Evolutionary conservation across 2,113 vertebrate species (phyloP).

Genomic region (Argyrosomus japonicus): DNA sequence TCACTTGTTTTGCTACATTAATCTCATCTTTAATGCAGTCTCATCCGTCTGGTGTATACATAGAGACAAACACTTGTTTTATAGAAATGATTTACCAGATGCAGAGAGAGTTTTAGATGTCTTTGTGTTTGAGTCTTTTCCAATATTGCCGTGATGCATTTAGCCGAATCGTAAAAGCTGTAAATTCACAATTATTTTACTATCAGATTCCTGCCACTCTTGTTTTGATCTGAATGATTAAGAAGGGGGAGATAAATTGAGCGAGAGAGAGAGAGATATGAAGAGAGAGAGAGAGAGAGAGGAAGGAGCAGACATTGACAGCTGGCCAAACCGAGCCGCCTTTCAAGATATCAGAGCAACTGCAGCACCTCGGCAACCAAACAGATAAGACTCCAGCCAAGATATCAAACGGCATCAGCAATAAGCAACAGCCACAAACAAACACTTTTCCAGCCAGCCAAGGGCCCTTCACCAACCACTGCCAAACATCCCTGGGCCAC

Average conservation of each 20-base stretch:
- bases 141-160: not conserved
- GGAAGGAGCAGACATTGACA: slow-evolving; percentile 53
- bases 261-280: not conserved
- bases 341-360: slow-evolving; percentile 65
- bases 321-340: slow-evolving; percentile 55
- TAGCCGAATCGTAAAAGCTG: slow-evolving; percentile 11
- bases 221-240: slow-evolving; percentile 61
- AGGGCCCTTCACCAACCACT: slow-evolving; percentile 16
- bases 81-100: slow-evolving; percentile 4
- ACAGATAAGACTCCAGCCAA: slow-evolving; percentile 68
- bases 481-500: slow-evolving; percentile 42
- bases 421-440: slow-evolving; percentile 64
- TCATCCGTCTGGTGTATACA: not conserved
- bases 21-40: slow-evolving; percentile 27
- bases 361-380: slow-evolving; percentile 53
- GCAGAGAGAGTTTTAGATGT: not conserved
- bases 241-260: slow-evolving; percentile 20
- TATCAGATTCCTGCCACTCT: slow-evolving; percentile 24
- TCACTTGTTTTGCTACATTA: not conserved
- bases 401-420: slow-evolving; percentile 78
- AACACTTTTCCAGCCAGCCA: slow-evolving; percentile 52
- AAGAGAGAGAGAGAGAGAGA: not conserved
- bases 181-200: slow-evolving; percentile 38
- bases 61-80: not conserved
- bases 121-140: not conserved